Conservation (phyloP, 92 coral and sea anemone species). For the Scolanthus callimorphus region DNA sequence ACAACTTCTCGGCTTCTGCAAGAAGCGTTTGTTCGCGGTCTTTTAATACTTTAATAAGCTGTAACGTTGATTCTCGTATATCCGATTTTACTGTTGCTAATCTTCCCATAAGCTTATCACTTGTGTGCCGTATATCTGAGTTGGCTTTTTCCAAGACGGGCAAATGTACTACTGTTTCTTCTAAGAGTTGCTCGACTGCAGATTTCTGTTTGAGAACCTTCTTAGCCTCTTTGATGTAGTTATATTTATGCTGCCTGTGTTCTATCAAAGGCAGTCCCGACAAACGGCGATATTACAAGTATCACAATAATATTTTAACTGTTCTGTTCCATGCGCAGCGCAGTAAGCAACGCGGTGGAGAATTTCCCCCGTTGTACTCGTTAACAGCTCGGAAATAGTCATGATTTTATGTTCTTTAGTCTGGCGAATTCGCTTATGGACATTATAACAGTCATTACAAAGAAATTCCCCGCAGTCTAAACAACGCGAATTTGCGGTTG, state of each 20-base stretch:
- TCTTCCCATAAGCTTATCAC: slow-evolving; percentile 71
- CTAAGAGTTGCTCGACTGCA: slow-evolving; percentile 48
- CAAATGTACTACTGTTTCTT: slow-evolving; percentile 39
- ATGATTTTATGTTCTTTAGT: slow-evolving; percentile 89
- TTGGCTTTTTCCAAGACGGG: slow-evolving; percentile 63
- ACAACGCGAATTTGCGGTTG: slow-evolving; percentile 77
- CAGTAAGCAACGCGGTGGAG: slow-evolving; percentile 84
- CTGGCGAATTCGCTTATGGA: slow-evolving; percentile 83
- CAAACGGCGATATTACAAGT: slow-evolving; percentile 86
- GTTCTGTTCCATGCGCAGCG: slow-evolving; percentile 70
- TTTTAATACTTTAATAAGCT: slow-evolving; percentile 56
- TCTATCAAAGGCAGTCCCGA: slow-evolving; percentile 87
- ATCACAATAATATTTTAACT: slow-evolving; percentile 80
- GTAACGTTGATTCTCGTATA: slow-evolving; percentile 57
- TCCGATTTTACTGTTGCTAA: slow-evolving; percentile 70
- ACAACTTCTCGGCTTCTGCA: slow-evolving; percentile 63
- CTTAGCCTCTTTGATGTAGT: slow-evolving; percentile 76
- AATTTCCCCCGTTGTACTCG: slow-evolving; percentile 78
- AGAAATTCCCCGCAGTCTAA: slow-evolving; percentile 94
- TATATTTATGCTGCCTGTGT: slow-evolving; percentile 88
- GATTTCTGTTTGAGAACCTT: slow-evolving; percentile 68
- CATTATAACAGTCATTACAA: slow-evolving; percentile 77
- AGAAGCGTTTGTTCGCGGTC: slow-evolving; percentile 77
- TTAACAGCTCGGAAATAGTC: slow-evolving; percentile 72
- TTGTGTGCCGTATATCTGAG: slow-evolving; percentile 51